Evolutionary conservation across 2,888 invertebrate species (phyloP), one percentile per base, ranked within the genome.

Genomic region (Therioaphis trifolii): DNA sequence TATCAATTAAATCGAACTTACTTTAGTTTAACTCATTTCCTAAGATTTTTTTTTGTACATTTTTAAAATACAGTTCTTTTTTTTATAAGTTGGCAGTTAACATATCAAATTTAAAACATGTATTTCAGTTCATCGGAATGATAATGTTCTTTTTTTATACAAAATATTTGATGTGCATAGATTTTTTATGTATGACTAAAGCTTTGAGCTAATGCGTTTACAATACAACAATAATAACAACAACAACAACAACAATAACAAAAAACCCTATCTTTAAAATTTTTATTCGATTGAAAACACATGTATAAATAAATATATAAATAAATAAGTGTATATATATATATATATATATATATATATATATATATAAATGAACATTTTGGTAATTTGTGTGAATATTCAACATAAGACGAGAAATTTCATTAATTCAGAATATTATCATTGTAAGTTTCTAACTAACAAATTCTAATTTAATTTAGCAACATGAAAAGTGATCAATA

Each of bases 81-180:
- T 40, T 75, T 75, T 58, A 2, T 40, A 2, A 58, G 40, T 58
- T 43, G 18, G 52, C 52, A 55, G 29, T 72, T 55, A 52, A n/a
- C 35, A n/a, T 72, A 49, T 11, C 29, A 35, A 35, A 35, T 35
- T 5, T 35, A 35, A 35, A 5, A 35, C 35, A 35, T 35, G 7
- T 5, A 35, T 7, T 35, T 7, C 35, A 35, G 35, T 35, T 7
- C n/a, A 35, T 74, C 72, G 21, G 2, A 35, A 21, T 1, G 21
- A 55, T 74, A 55, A 55, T 15, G 1, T 55, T 3, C 15, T 49
- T 11, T 4, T 21, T 29, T 72, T 52, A 4, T 3, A 3, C 15
- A 35, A 5, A n/a, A n/a, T 52, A 14, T 58, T 15, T 24, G 21
- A 58, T 24, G 35, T 24, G 24, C 40, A 40, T 40, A 74, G 21